Base-by-base conservation (phyloP, 2,113 vertebrate species). In the Lates calcarifer region DNA sequence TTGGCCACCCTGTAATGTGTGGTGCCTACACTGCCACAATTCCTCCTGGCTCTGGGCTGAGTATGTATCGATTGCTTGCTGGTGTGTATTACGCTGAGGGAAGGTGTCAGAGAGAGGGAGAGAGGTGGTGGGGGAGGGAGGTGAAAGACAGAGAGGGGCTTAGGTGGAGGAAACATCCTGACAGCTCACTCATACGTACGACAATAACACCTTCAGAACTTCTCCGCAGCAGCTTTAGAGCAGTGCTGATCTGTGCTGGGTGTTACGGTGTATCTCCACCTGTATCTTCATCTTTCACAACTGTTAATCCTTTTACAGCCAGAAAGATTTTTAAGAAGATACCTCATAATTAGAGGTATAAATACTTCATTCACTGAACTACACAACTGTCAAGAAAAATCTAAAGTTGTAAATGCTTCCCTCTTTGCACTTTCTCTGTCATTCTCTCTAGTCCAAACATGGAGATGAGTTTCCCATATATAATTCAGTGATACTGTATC, bases 21-120 rank as follows among this genome's bases (percentile, higher is more conserved):
- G 90, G 83, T 89, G 91, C 92, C 91, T 92, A 65, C 86, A 87
- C 92, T 95, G 93, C 93, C 94, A 95, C 94, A 94, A 94, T 91
- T 94, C 93, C 92, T 94, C 91, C 83, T 83, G 87, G 88, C 91
- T 92, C 86, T 91, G 49, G 89, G 83, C 90, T 93, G 93, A 94
- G 92, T 92, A 81, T 68, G 84, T 94, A 95, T 95, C 85, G 94
- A 95, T 94, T 91, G 91, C 83, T 90, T 93, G 93, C 92, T 93
- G 89, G 89, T 91, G 91, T 90, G 92, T 91, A 93, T 94, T 94
- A 94, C 87, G 82, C 86, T 92, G 87, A 92, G 84, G 85, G 85
- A 87, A 92, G 84, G 92, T 93, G 92, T 93, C 91, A 87, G 90
- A 57, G 69, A 73, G 79, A 74, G 77, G 49, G 60, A 71, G 69